Evolutionary conservation across 1,140 invertebrate genomes (phyloP).

Genomic region (Drosophila neocordata): DNA sequence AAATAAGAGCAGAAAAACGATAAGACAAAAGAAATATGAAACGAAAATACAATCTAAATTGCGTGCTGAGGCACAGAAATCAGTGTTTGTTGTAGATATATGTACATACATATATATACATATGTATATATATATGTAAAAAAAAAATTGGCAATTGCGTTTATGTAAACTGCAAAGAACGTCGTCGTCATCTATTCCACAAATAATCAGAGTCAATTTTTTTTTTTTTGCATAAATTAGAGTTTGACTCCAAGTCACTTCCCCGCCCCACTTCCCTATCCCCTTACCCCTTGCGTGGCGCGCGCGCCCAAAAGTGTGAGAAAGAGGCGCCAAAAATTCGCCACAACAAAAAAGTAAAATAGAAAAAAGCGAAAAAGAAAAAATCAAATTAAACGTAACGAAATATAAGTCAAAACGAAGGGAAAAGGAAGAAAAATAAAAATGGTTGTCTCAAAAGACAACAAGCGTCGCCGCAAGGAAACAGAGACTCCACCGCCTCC

Average conservation of each 20-base stretch:
- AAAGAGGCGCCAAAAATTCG: conserved; percentile 77
- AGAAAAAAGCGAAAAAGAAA: background rate
- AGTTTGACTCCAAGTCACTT: conserved; percentile 16
- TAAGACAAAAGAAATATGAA: conserved; percentile 54
- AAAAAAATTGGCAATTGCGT: conserved; percentile 39
- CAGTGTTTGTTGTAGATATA: conserved; percentile 68
- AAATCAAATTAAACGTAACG: background rate
- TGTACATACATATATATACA: conserved; percentile 36
- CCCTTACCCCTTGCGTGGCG: background rate
- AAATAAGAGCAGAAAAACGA: conserved; percentile 76
- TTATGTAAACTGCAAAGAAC: conserved; percentile 34
- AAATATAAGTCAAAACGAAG: background rate
- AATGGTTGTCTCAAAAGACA: conserved; percentile 83
- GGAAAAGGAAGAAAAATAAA: conserved; percentile 23
- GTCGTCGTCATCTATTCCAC: conserved; percentile 10
- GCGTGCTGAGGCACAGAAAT: conserved; percentile 66
- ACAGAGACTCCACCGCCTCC: conserved; percentile 72
- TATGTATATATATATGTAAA: conserved; percentile 58
- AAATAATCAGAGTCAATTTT: conserved; percentile 4
- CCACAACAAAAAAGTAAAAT: conserved; percentile 30
- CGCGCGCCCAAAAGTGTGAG: conserved; percentile 25
- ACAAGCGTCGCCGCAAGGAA: conserved; percentile 79
- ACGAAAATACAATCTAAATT: conserved; percentile 74
- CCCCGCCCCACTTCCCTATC: conserved; percentile 4
- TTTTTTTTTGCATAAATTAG: conserved; percentile 28